Evolutionary conservation across 2,113 vertebrate genomes (phyloP).

Genomic region (Pitta sordida): DNA sequence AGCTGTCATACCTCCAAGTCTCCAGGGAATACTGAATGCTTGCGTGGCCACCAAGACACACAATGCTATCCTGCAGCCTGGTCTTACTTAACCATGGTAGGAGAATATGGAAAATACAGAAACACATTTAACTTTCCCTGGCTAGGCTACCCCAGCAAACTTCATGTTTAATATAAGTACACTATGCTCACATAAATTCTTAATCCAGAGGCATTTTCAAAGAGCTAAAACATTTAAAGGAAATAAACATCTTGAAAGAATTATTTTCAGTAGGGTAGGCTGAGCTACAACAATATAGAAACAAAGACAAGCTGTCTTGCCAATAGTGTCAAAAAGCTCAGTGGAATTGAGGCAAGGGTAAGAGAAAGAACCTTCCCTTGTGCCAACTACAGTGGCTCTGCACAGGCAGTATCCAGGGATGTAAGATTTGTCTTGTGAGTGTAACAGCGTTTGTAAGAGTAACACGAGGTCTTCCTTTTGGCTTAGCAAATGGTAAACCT

Average conservation of each 20-base stretch:
- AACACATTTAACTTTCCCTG: constrained; percentile 29
- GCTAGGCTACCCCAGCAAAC: neutral
- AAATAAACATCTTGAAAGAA: constrained; percentile 40
- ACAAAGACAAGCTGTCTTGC: constrained; percentile 35
- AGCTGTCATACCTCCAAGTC: constrained; percentile 68
- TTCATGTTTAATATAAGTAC: neutral
- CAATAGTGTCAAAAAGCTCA: neutral
- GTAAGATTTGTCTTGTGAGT: accelerated
- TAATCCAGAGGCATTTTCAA: constrained; percentile 16
- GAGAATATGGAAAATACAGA: constrained; percentile 9
- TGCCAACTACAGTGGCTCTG: neutral
- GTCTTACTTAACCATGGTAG: constrained; percentile 33
- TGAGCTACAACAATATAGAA: constrained; percentile 11
- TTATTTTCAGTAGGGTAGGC: constrained; percentile 8
- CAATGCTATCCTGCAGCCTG: constrained; percentile 47
- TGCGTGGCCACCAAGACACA: constrained; percentile 67
- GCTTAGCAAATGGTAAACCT: neutral
- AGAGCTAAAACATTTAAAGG: constrained; percentile 12
- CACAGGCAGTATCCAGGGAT: neutral
- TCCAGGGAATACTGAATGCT: constrained; percentile 67
- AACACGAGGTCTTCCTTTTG: neutral
- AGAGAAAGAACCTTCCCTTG: neutral
- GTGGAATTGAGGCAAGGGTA: neutral
- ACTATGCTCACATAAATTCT: constrained; percentile 17
- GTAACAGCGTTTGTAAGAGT: neutral